These are phyloP conservation scores for Piscicola geometra DNA, from an alignment of 2,888 invertebrate species.

Conservation along the genomic window DNA sequence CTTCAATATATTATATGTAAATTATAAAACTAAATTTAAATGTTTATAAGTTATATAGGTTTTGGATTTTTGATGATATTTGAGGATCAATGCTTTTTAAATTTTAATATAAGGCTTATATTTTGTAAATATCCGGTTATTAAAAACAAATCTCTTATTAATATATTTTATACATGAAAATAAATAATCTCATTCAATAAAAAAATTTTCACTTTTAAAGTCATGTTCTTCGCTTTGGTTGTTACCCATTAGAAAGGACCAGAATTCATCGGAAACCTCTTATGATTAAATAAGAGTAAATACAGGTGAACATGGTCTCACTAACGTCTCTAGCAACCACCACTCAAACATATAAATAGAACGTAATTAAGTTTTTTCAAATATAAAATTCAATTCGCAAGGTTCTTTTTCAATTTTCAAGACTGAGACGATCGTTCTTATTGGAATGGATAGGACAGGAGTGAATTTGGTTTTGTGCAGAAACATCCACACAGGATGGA, in stretches of 20 bases:
- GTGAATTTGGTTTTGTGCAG: background rate
- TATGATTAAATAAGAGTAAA: background rate
- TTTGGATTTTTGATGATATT: background rate
- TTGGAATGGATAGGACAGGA: background rate
- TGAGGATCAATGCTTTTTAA: no score
- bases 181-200: background rate
- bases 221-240: background rate
- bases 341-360: background rate
- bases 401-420: background rate
- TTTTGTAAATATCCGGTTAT: background rate
- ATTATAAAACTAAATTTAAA: constrained; percentile 16
- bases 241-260: background rate
- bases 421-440: background rate
- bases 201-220: background rate
- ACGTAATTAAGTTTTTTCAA: background rate
- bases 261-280: background rate
- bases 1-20: no score
- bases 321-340: background rate
- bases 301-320: constrained; percentile 4
- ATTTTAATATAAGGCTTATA: no score
- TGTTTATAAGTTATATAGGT: background rate
- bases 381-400: background rate
- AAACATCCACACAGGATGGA: background rate
- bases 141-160: no score
- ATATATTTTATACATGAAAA: background rate